A percentile compares a stretch with the other conserved stretches of the same genome.
phyloP scores from a whole-genome alignment of 2,113 vertebrate species.

The Jacana jacana region DNA sequence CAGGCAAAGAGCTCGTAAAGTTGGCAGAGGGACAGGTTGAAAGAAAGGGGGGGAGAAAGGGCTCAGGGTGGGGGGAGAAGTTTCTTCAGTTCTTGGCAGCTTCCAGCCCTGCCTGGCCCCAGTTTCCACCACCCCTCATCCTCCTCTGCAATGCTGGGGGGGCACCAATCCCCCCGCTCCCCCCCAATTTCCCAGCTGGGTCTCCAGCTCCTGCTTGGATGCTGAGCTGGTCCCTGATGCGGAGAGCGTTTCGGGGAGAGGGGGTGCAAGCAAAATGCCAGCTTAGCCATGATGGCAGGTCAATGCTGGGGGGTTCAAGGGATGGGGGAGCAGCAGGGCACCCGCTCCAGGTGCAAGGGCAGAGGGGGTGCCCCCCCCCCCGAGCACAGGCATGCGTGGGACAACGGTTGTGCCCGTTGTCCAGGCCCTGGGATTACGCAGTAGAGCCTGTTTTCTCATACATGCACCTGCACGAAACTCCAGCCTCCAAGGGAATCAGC shows the following conservation, averaged over 20 bases:
- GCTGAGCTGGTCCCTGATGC: not conserved
- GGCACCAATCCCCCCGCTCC: not conserved
- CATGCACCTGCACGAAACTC: constrained; percentile 35
- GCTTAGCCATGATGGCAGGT: fast-evolving
- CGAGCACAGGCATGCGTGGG: not conserved
- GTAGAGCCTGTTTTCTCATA: not conserved
- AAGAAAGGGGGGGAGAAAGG: not conserved
- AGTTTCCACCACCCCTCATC: not conserved
- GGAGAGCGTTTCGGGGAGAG: not conserved
- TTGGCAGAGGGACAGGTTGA: not conserved
- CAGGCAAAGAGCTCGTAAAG: not conserved
- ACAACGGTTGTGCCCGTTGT: not conserved
- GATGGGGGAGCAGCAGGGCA: not conserved
- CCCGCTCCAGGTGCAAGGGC: fast-evolving
- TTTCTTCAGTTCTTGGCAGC: not conserved
- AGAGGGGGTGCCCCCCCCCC: too few relatives aligned
- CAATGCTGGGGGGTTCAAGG: fast-evolving
- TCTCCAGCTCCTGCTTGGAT: not conserved
- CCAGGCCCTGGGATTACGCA: not conserved
- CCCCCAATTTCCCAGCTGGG: not conserved
- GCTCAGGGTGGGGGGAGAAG: too few relatives aligned
- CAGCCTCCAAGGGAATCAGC: constrained; percentile 1
- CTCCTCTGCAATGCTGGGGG: not conserved
- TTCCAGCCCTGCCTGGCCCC: not conserved
- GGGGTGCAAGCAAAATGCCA: not conserved